Conservation (phyloP, 2,113 vertebrate genomes). For the Xiphias gladius region DNA sequence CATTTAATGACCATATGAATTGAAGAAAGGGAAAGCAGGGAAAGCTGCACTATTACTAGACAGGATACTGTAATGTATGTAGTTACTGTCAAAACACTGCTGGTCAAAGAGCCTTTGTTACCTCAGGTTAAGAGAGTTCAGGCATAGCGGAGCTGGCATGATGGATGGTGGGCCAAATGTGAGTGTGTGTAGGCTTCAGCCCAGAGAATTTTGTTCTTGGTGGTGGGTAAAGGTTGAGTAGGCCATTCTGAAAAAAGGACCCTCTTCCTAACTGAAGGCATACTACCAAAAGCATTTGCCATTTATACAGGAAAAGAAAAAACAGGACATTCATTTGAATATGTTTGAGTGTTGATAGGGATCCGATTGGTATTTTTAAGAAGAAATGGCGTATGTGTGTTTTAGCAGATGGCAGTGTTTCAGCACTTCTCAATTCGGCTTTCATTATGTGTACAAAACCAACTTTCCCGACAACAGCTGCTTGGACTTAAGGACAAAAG, state of each 20-base stretch:
- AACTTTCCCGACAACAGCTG: slow-evolving; percentile 67
- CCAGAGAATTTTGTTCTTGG: slow-evolving; percentile 43
- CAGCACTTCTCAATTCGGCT: slow-evolving; percentile 22
- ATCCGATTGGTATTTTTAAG: background rate
- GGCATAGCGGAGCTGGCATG: slow-evolving; percentile 50
- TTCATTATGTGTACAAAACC: slow-evolving; percentile 32
- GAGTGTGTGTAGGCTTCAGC: slow-evolving; percentile 51
- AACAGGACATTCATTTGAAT: background rate
- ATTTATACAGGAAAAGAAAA: background rate
- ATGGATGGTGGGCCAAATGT: slow-evolving; percentile 56
- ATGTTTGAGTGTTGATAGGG: background rate
- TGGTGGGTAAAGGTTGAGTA: slow-evolving; percentile 34
- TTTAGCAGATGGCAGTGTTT: slow-evolving; percentile 9
- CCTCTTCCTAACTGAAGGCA: background rate
- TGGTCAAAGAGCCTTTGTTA: slow-evolving; percentile 79
- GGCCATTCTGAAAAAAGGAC: slow-evolving; percentile 24
- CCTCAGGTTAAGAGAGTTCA: slow-evolving; percentile 58
- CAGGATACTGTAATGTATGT: slow-evolving; percentile 67
- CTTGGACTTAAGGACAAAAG: slow-evolving; percentile 60
- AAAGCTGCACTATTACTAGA: slow-evolving; percentile 43
- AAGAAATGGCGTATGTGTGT: accelerated
- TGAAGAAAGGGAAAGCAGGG: slow-evolving; percentile 45
- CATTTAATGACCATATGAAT: slow-evolving; percentile 41
- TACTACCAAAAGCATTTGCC: background rate
- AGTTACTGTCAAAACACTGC: slow-evolving; percentile 78